These are phyloP conservation scores for Nilaparvata lugens DNA, from an alignment of 1,140 invertebrate genomes.

Conservation along the genomic window DNA sequence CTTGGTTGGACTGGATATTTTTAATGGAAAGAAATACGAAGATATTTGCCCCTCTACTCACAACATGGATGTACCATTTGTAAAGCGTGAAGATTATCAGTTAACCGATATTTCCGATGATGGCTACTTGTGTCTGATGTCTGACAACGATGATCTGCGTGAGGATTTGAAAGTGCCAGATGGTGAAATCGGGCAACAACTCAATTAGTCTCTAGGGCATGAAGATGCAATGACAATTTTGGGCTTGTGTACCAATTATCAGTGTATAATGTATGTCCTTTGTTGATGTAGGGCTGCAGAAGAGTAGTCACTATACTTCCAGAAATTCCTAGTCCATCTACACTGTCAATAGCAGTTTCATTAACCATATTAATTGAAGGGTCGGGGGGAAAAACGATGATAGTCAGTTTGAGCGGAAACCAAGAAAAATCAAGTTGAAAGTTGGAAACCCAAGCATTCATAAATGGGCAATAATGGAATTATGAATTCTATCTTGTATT, in stretches of 20 bases:
- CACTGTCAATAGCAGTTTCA: background rate
- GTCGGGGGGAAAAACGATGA: no score
- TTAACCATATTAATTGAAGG: no score
- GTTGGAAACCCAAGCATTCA: no score
- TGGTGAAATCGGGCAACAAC: conserved; percentile 72
- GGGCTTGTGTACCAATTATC: background rate
- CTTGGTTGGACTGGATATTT: conserved; percentile 97
- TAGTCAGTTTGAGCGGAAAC: no score
- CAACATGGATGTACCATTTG: conserved; percentile 99
- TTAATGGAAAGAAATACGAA: conserved; percentile 93
- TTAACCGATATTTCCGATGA: conserved; percentile 89
- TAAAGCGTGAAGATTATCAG: conserved; percentile 95
- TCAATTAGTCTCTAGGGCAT: conserved; percentile 39
- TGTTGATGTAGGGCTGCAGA: background rate
- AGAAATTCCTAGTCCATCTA: background rate
- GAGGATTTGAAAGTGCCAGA: conserved; percentile 94
- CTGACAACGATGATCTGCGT: conserved; percentile 85
- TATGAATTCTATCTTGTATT: no score
- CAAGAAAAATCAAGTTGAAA: no score
- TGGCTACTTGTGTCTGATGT: conserved; percentile 85
- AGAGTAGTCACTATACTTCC: background rate
- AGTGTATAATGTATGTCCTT: background rate
- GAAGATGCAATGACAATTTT: background rate
- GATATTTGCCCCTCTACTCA: conserved; percentile 99
- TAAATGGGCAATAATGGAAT: no score